These are phyloP conservation scores for Alsophila aescularia DNA, from an alignment of 2,888 invertebrate species.

Conservation along the genomic window DNA sequence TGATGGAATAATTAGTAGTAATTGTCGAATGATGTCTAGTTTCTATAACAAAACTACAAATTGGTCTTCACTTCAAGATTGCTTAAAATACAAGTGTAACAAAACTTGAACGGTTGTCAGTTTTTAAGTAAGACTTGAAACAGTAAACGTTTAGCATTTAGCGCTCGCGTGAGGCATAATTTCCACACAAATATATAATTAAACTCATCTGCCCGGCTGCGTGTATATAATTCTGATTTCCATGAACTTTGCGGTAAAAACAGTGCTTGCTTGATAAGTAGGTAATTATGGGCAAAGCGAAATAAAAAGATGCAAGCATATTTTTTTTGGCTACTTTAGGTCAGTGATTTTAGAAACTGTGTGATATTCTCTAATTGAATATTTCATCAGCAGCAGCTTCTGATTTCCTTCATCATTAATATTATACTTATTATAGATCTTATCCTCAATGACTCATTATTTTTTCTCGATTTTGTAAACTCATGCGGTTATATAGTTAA, in stretches of 20 bases:
- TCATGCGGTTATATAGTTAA: too few relatives aligned
- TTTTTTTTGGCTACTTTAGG: background rate
- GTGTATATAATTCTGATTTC: constrained; percentile 44
- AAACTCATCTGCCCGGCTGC: constrained; percentile 25
- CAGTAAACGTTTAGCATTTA: constrained; percentile 12
- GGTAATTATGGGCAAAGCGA: constrained; percentile 11
- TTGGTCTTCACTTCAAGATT: background rate
- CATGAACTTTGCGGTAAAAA: constrained; percentile 31
- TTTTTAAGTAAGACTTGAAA: constrained; percentile 2
- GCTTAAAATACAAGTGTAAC: constrained; percentile 7
- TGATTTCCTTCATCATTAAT: too few relatives aligned
- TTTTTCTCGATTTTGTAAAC: too few relatives aligned
- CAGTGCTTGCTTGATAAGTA: constrained; percentile 9
- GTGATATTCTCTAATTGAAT: too few relatives aligned
- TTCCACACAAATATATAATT: constrained; percentile 14
- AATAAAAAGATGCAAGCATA: background rate
- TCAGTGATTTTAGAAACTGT: too few relatives aligned
- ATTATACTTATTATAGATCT: too few relatives aligned
- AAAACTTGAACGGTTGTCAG: constrained; percentile 3
- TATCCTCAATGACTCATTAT: too few relatives aligned
- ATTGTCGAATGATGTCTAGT: too few relatives aligned
- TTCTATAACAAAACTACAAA: background rate
- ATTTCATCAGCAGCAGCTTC: too few relatives aligned
- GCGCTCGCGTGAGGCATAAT: constrained; percentile 12
- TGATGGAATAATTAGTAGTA: too few relatives aligned